These are phyloP conservation scores for Diplolepis rosae DNA, from an alignment of 2,888 invertebrate species.

Conservation along the genomic window DNA sequence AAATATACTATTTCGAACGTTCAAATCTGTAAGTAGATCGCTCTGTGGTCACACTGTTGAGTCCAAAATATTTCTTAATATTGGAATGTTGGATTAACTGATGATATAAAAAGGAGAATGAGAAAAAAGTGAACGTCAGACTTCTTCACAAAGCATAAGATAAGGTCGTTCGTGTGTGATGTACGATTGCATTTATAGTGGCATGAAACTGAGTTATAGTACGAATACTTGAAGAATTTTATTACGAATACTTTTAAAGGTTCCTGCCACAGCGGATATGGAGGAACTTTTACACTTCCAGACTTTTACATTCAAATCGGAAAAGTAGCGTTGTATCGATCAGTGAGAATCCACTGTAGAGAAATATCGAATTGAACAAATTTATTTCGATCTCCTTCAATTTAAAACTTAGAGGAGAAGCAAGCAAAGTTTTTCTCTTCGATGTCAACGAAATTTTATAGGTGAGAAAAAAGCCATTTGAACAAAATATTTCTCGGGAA, in stretches of 20 bases:
- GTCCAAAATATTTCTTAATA: constrained; percentile 12
- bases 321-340: constrained; percentile 34
- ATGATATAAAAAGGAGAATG: constrained; percentile 11
- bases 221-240: constrained; percentile 57
- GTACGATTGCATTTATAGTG: constrained; percentile 50
- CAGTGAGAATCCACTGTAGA: constrained; percentile 3
- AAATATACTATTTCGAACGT: too few relatives aligned
- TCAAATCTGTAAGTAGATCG: too few relatives aligned
- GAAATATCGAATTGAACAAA: neutral
- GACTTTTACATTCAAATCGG: constrained; percentile 45
- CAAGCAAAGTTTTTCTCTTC: neutral
- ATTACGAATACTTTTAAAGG: constrained; percentile 43
- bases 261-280: constrained; percentile 36
- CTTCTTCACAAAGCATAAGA: constrained; percentile 41
- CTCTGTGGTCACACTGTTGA: too few relatives aligned
- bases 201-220: constrained; percentile 57
- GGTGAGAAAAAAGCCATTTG: too few relatives aligned
- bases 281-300: constrained; percentile 51
- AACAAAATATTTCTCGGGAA: too few relatives aligned
- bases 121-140: constrained; percentile 4
- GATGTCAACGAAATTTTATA: neutral
- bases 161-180: constrained; percentile 55
- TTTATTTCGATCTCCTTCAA: neutral
- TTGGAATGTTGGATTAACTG: neutral
- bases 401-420: neutral